phyloP scores from a whole-genome alignment of 2,113 vertebrate genomes.

The Oreotrochilus melanogaster region DNA sequence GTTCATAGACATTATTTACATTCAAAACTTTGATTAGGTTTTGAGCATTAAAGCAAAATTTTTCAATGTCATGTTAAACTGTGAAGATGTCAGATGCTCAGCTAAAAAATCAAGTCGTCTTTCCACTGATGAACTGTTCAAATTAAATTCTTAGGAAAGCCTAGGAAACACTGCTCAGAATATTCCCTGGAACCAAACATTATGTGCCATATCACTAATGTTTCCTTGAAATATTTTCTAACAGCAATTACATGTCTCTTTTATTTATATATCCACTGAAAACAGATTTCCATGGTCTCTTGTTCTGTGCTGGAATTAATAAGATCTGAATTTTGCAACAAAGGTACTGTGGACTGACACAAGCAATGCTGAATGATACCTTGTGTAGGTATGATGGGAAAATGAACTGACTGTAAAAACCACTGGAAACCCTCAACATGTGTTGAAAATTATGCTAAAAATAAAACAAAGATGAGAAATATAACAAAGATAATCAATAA shows the following conservation, averaged over 20 bases:
- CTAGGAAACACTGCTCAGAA: background rate
- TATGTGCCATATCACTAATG: background rate
- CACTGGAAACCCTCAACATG: background rate
- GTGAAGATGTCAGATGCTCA: background rate
- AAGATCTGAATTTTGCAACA: background rate
- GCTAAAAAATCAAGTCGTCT: background rate
- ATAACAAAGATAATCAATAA: background rate
- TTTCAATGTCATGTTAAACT: background rate
- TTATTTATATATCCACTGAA: background rate
- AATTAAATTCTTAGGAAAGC: background rate
- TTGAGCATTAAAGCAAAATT: background rate
- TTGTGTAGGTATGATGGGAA: background rate
- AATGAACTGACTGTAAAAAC: accelerated
- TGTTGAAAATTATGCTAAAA: background rate
- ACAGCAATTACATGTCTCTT: background rate
- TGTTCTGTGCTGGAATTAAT: background rate
- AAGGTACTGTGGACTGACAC: background rate
- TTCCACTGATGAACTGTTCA: background rate
- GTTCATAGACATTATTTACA: background rate
- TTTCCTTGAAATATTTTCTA: background rate
- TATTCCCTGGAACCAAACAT: background rate
- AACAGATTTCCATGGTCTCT: background rate
- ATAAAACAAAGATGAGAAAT: background rate
- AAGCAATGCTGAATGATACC: background rate
- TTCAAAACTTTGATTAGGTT: background rate